A percentile compares a stretch with the other conserved stretches of the same genome.
These are phyloP conservation scores for Plusia festucae DNA, from an alignment of 2,888 invertebrate species.

Conservation along the genomic window DNA sequence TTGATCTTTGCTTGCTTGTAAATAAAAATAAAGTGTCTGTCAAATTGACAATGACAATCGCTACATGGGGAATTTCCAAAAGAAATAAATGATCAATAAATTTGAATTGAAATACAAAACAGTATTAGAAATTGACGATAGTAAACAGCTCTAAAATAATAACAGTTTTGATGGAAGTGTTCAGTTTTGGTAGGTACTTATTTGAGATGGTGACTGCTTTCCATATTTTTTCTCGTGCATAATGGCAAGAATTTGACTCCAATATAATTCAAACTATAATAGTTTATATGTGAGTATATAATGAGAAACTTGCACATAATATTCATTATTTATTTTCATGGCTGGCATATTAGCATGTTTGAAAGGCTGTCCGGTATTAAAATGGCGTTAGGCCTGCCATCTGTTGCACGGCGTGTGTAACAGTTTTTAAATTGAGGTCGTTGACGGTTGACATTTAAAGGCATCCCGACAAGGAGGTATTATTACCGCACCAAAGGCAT, in stretches of 20 bases:
- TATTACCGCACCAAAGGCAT: conserved; percentile 38
- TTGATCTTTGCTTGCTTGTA: conserved; percentile 22
- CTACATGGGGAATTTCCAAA: conserved; percentile 11
- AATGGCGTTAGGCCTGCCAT: conserved; percentile 45
- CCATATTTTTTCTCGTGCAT: conserved; percentile 15
- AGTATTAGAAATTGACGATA: conserved; percentile 19
- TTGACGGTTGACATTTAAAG: conserved; percentile 51
- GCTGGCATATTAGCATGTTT: conserved; percentile 10
- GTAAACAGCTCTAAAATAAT: conserved; percentile 24
- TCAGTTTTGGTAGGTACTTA: conserved; percentile 25
- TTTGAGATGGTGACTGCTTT: conserved; percentile 24
- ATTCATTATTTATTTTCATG: conserved; percentile 13
- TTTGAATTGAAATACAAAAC: conserved; percentile 10
- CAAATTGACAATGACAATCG: conserved; percentile 45
- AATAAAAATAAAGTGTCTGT: conserved; percentile 20
- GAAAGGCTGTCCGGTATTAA: conserved; percentile 21
- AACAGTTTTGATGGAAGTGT: conserved; percentile 27
- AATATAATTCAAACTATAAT: conserved; percentile 20
- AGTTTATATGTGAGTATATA: conserved; percentile 46
- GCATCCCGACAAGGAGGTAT: conserved; percentile 44
- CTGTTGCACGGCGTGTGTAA: conserved; percentile 37
- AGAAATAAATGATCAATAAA: too few relatives aligned
- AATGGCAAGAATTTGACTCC: conserved; percentile 21
- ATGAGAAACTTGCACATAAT: conserved; percentile 13
- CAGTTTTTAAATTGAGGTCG: conserved; percentile 44